Percentiles rank a stretch among this genome's conserved stretches.
These are phyloP conservation scores for Amphilophus citrinellus DNA, from an alignment of 2,113 vertebrate genomes.

Conservation along the genomic window DNA sequence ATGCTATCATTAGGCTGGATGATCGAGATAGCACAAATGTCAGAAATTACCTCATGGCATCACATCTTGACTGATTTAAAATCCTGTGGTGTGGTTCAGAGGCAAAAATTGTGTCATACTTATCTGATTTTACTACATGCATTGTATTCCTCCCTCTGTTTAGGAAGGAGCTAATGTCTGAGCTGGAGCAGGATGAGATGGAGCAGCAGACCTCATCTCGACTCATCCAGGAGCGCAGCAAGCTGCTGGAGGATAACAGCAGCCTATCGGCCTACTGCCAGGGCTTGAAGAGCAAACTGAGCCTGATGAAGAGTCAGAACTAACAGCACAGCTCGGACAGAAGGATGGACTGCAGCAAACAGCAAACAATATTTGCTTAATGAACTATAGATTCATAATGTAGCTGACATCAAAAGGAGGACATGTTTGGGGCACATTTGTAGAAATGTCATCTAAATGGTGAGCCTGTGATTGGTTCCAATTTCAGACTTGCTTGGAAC, in stretches of 20 bases:
- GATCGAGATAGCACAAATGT: no score
- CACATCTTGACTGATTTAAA: no score
- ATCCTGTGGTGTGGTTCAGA: not conserved
- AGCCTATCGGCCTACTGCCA: constrained; percentile 91
- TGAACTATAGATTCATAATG: not conserved
- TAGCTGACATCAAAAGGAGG: no score
- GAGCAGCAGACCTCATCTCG: constrained; percentile 96
- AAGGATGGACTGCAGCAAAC: not conserved
- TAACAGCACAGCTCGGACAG: constrained; percentile 62
- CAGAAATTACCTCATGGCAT: no score
- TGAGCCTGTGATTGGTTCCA: no score
- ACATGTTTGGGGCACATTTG: no score
- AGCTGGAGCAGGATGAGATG: constrained; percentile 98
- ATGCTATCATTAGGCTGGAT: no score
- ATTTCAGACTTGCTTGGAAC: no score
- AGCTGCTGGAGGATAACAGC: constrained; percentile 96
- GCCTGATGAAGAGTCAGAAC: constrained; percentile 92
- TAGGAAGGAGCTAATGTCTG: constrained; percentile 92
- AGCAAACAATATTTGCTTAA: not conserved
- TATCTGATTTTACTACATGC: not conserved
- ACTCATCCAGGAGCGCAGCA: constrained; percentile 95
- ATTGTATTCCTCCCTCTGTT: not conserved
- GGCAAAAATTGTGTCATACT: not conserved
- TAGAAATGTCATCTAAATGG: no score
- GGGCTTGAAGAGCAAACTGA: constrained; percentile 93